These are phyloP conservation scores for Papilio gigon DNA, from an alignment of 2,888 invertebrate genomes.

Conservation along the genomic window DNA sequence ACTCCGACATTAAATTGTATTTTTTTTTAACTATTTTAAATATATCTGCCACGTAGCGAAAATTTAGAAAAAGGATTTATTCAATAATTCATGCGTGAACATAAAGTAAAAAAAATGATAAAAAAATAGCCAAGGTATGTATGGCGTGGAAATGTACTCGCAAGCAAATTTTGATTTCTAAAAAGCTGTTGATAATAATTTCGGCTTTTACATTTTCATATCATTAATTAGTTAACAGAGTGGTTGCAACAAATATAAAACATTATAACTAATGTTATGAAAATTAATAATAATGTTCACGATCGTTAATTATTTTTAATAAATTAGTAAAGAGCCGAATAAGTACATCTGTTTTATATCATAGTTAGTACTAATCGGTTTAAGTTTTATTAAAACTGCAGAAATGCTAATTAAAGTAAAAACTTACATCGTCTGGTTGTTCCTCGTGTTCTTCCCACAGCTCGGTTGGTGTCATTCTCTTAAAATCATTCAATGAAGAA, in stretches of 20 bases:
- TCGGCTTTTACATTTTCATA: too few species aligned
- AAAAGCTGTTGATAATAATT: too few species aligned
- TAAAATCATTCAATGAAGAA: constrained; percentile 71
- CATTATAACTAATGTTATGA: too few species aligned
- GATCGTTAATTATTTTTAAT: too few species aligned
- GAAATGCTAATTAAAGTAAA: neutral
- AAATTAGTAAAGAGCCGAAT: too few species aligned
- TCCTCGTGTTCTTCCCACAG: constrained; percentile 63
- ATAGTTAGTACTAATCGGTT: neutral
- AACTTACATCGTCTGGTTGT: constrained; percentile 73
- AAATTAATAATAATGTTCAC: too few species aligned
- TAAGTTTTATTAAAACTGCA: neutral
- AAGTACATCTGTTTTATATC: neutral
- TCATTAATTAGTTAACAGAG: too few species aligned
- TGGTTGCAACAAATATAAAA: too few species aligned
- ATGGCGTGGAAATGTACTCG: too few species aligned
- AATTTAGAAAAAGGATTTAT: neutral
- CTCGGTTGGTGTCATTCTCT: constrained; percentile 55
- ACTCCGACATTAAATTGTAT: constrained; percentile 39
- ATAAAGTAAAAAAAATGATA: neutral
- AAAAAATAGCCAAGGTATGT: neutral
- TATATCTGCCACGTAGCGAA: neutral
- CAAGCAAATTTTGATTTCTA: too few species aligned
- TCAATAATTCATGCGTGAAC: neutral
- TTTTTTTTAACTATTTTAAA: constrained; percentile 12